Evolutionary conservation across 2,797 vertebrate genomes (phyloP).

Genomic region (Anas bahamensis): DNA sequence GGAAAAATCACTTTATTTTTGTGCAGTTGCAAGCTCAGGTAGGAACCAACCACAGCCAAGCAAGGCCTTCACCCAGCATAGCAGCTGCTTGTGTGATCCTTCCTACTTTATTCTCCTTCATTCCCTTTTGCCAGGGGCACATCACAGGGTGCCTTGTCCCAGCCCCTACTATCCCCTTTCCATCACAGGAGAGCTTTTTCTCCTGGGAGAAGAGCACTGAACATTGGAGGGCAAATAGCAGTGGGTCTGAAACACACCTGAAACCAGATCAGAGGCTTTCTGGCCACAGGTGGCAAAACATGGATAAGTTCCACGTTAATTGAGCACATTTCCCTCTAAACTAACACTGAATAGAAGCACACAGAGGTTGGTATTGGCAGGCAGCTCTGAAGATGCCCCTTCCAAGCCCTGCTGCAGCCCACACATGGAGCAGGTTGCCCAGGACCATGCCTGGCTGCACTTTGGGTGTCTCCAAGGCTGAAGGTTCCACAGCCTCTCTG

Average conservation of each 20-base stretch:
- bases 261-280: not conserved
- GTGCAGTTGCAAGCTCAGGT: not conserved
- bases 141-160: not conserved
- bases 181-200: not conserved
- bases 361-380: not conserved
- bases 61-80: not conserved
- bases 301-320: not conserved
- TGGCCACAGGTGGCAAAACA: not conserved
- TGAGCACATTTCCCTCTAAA: not conserved
- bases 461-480: not conserved
- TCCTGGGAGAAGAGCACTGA: fast-evolving
- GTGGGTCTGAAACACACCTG: not conserved
- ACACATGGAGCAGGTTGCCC: not conserved
- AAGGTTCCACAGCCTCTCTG: not conserved
- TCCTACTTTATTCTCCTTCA: not conserved
- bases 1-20: fast-evolving
- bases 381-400: not conserved
- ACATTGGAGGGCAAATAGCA: not conserved
- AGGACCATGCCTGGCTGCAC: fast-evolving
- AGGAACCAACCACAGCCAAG: not conserved
- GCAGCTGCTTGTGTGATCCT: fast-evolving
- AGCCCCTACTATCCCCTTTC: not conserved
- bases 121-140: not conserved
- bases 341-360: too few species aligned
- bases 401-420: not conserved